Base-by-base conservation (phyloP, 1,140 invertebrate species). In the Papilio polytes region DNA sequence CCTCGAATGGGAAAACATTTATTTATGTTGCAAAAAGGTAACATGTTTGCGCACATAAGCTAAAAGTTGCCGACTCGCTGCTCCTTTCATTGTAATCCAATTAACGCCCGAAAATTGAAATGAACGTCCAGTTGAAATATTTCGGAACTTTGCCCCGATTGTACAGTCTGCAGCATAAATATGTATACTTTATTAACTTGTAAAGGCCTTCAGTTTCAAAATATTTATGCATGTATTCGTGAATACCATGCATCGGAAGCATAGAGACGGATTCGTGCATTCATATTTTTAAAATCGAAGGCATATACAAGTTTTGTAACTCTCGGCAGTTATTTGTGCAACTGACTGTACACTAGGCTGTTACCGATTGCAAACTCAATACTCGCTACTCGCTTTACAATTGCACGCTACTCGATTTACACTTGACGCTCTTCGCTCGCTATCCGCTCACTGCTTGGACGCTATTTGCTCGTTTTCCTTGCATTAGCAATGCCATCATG, bases 391-490 rank as follows among this genome's bases (percentile, higher is more conserved):
- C 18, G 51, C 8, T 56, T 56, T 18, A 4, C 53, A n/a, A 8
- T 20, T 56, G 53, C n/a, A 56, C n/a, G 53, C 53, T 56, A 1
- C 18, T 56, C 18, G 18, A 7, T 56, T 2, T 18, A 8, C 53
- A 3, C 53, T 56, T 56, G n/a, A 15, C 53, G 6, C 53, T 26
- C 10, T 26, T 26, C 13, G 10, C 22, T 3, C 59, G 59, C 59
- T 26, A 9, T 0, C 12, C 59, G 59, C 12, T 26, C 3, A 26
- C 1, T n/a, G 22, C 59, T 63, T 63, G 59, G 22, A 26, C 10
- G 59, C 22, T 63, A 26, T 63, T 63, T 63, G 53, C 53, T 63
- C 59, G 22, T 63, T 63, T 63, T 63, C 31, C 22, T 63, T 63
- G 22, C 59, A 63, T 63, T 63, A 63, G 59, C 59, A 63, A 10